These are phyloP conservation scores for Agapornis roseicollis DNA, from an alignment of 2,113 vertebrate genomes.

Conservation along the genomic window DNA sequence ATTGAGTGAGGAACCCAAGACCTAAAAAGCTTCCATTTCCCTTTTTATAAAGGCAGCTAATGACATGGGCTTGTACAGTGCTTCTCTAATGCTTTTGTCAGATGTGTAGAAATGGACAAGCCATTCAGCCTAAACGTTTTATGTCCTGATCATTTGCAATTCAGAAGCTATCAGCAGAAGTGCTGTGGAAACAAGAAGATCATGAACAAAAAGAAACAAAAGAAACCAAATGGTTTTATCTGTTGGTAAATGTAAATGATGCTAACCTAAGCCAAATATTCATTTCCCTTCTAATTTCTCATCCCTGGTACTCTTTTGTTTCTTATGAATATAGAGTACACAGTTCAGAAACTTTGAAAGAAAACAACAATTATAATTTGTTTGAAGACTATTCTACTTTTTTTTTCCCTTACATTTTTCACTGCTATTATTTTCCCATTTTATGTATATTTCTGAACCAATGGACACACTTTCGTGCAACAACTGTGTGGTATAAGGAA, in stretches of 20 bases:
- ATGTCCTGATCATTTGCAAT: background rate
- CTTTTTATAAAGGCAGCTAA: background rate
- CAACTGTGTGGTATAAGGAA: background rate
- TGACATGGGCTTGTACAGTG: background rate
- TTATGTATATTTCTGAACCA: background rate
- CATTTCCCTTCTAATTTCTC: background rate
- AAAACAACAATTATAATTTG: background rate
- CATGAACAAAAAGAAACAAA: background rate
- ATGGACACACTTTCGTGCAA: background rate
- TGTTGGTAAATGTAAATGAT: background rate
- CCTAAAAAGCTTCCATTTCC: background rate
- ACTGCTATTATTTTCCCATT: background rate
- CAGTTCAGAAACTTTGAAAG: background rate
- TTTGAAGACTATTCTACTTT: background rate
- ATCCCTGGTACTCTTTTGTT: background rate
- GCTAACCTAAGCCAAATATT: background rate
- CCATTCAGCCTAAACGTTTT: background rate
- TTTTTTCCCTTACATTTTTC: background rate
- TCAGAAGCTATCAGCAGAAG: background rate
- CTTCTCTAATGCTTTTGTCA: background rate
- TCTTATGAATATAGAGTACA: background rate
- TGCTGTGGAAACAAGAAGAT: background rate
- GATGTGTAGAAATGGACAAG: background rate
- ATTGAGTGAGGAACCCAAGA: background rate
- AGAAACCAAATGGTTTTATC: background rate